Base-by-base conservation (phyloP, 2,113 vertebrate genomes). In the Crocuta crocuta region DNA sequence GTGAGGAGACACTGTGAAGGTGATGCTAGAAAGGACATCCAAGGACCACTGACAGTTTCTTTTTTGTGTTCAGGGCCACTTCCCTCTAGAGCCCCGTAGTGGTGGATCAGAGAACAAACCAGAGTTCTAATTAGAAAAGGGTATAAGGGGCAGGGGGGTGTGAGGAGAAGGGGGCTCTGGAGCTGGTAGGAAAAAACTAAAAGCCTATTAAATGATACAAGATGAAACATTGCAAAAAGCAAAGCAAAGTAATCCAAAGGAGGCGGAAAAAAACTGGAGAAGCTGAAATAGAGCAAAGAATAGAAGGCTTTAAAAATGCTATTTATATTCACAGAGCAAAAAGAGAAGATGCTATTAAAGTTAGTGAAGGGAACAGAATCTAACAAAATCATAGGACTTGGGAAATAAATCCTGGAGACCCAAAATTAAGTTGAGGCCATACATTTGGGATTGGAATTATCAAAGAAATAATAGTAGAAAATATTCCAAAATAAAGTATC, bases 81-180 rank as follows among this genome's bases (percentile, higher is more conserved):
- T 80, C 1, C 23, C 13, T 50, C 10, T 21, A n/a, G 33, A 0
- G 0, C 1, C 4, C 21, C 39, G 39, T 12, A 26, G 15, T 63
- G 50, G 11, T 8, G 10, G 31, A 19, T 6, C 26, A 89, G 76
- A 74, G 39, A n/a, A 84, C 13, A 84, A 65, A 53, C 31, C 33
- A 68, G 58, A 81, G 33, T 28, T 28, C 7, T 10, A 79, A 58
- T n/a, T 55, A 66, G 7, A 65, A 19, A 4, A 48, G 73, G 17
- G 5, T n/a, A 1, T 63, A 28, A 50, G 15, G 10, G 9, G 39
- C 39, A 39, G 39, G 39, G 39, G 39, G 3, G 39, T 39, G 39
- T 39, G 39, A 4, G 39, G 39, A 39, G 39, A 39, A 3, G 43
- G 45, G 13, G 23, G 15, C 21, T 45, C 31, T 55, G 17, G 33